Evolutionary conservation across 2,888 invertebrate genomes (phyloP).

Genomic region (Drosophila meridionalis): DNA sequence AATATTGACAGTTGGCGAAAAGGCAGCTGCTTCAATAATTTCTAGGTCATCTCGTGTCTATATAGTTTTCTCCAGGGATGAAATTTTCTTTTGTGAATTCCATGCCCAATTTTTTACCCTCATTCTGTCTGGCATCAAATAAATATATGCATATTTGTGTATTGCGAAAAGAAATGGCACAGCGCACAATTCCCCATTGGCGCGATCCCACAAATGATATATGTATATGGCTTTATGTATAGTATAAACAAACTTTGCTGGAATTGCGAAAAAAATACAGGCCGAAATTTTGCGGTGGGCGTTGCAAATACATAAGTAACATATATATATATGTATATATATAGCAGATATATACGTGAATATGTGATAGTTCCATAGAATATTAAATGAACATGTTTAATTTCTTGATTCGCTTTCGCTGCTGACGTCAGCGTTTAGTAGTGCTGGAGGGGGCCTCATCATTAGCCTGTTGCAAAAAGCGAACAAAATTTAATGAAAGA

Average conservation of each 20-base stretch:
- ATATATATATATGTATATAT: not conserved
- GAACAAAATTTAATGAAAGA: not conserved
- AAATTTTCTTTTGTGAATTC: not conserved
- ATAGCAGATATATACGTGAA: not conserved
- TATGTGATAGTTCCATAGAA: constrained; percentile 53
- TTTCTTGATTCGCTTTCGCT: constrained; percentile 33
- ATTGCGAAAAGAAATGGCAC: constrained; percentile 32
- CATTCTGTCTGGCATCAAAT: constrained; percentile 15
- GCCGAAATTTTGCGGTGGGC: constrained; percentile 57
- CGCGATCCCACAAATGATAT: constrained; percentile 29
- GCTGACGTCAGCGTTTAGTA: constrained; percentile 52
- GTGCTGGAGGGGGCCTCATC: constrained; percentile 11
- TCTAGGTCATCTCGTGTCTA: not conserved
- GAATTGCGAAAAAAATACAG: constrained; percentile 44
- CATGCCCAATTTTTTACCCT: constrained; percentile 23
- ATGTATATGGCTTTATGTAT: constrained; percentile 11
- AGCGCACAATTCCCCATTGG: constrained; percentile 44
- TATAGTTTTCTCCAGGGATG: constrained; percentile 1
- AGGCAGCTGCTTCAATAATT: not conserved
- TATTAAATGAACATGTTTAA: constrained; percentile 48
- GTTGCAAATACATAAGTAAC: constrained; percentile 29
- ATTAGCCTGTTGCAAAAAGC: constrained; percentile 43
- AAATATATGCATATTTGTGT: constrained; percentile 26
- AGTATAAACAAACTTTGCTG: constrained; percentile 51
- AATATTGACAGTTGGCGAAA: not conserved